Percentiles rank a stretch among this genome's conserved stretches.
Evolutionary conservation across 2,113 vertebrate species (phyloP).

Genomic region (Monopterus albus): DNA sequence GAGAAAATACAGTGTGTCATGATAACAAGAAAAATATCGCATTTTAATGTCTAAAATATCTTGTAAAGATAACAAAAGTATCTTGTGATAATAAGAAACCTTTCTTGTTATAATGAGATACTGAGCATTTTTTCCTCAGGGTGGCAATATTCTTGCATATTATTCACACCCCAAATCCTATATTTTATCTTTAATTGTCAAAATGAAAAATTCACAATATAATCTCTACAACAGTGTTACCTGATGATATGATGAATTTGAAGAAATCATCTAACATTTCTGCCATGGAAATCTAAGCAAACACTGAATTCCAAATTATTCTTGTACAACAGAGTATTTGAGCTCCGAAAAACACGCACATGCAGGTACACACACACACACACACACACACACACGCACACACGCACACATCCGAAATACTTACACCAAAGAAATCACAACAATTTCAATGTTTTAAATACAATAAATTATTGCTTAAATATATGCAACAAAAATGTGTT

Average conservation of each 20-base stretch:
- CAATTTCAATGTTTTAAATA: constrained; percentile 73
- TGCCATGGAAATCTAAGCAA: constrained; percentile 31
- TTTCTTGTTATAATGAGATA: no score
- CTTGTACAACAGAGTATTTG: constrained; percentile 22
- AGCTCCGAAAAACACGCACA: no score
- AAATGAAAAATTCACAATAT: constrained; percentile 64
- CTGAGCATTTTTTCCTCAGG: no score
- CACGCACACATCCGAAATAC: constrained; percentile 41
- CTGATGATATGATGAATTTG: constrained; percentile 41
- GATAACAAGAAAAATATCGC: no score
- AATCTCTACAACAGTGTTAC: constrained; percentile 40
- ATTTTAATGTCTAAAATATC: no score
- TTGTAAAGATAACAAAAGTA: no score
- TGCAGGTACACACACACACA: no score
- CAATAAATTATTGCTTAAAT: constrained; percentile 90
- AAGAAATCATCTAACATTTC: constrained; percentile 41
- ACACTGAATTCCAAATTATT: constrained; percentile 37
- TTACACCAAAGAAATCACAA: constrained; percentile 68
- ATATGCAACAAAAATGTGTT: constrained; percentile 93
- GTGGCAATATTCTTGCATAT: no score
- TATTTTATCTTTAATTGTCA: constrained; percentile 42
- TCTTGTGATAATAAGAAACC: no score
- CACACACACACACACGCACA: constrained; percentile 35
- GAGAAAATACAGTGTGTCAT: no score
- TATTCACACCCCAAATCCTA: constrained; percentile 32